Evolutionary conservation across 1,140 invertebrate genomes (phyloP).

Genomic region (Condylostylus longicornis): DNA sequence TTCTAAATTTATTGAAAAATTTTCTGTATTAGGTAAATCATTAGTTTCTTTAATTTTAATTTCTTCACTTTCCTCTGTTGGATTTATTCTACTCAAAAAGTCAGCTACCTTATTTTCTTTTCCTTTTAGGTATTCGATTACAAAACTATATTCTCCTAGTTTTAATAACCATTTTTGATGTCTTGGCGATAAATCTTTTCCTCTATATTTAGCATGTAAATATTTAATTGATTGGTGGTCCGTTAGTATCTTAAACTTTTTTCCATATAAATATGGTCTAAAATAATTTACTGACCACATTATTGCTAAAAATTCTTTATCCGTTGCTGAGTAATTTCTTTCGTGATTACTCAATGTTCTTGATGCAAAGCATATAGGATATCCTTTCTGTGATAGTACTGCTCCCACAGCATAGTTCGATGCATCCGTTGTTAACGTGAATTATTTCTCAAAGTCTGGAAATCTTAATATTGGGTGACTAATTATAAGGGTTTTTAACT

Average conservation of each 20-base stretch:
- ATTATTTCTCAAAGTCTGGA: slow-evolving; percentile 11
- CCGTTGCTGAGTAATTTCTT: slow-evolving; percentile 31
- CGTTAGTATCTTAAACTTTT: slow-evolving; percentile 27
- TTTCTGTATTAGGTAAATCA: no score
- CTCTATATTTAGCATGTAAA: slow-evolving; percentile 16
- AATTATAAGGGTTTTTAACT: slow-evolving; percentile 21
- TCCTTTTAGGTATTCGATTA: slow-evolving; percentile 7
- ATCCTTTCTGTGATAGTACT: slow-evolving; percentile 13
- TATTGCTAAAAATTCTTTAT: slow-evolving; percentile 35
- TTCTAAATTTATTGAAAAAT: no score
- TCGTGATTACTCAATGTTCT: slow-evolving; percentile 31
- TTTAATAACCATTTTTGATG: slow-evolving; percentile 6
- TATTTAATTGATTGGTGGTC: slow-evolving; percentile 38
- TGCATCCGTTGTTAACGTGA: slow-evolving; percentile 15
- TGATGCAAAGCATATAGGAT: slow-evolving; percentile 28
- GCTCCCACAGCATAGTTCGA: slow-evolving; percentile 17
- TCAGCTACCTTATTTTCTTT: slow-evolving; percentile 7
- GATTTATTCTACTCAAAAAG: slow-evolving; percentile 8
- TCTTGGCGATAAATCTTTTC: slow-evolving; percentile 5
- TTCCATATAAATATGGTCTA: slow-evolving; percentile 28
- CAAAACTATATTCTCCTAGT: slow-evolving; percentile 5
- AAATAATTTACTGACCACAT: slow-evolving; percentile 34
- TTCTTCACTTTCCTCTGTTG: no score
- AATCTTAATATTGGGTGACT: slow-evolving; percentile 17
- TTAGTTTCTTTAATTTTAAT: no score